Conservation (phyloP, 2,797 vertebrate species). For the Morus bassanus region DNA sequence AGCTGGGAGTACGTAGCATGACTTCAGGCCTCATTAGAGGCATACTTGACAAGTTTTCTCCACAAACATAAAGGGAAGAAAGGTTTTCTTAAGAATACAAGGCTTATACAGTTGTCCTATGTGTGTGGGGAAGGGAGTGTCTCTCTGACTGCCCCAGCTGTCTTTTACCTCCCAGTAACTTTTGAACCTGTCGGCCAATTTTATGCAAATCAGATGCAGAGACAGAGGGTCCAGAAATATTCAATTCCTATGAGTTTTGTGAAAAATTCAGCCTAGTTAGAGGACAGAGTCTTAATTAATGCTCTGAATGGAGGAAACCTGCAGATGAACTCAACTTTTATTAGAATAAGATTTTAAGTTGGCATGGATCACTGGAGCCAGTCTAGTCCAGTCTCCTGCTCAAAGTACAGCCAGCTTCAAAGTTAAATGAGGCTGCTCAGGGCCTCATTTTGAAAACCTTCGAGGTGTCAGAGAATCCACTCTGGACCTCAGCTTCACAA, state of each 20-base stretch:
- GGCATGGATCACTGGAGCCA: background rate
- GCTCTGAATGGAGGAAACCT: background rate
- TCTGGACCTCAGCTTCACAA: background rate
- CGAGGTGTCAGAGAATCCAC: background rate
- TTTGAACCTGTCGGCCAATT: background rate
- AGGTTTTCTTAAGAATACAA: constrained; percentile 24
- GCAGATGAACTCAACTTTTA: background rate
- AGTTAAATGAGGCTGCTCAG: background rate
- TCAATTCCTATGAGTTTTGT: background rate
- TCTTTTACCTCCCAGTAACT: background rate
- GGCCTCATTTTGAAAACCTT: background rate
- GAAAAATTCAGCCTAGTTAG: background rate
- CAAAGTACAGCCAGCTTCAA: background rate
- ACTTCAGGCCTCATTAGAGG: constrained; percentile 40
- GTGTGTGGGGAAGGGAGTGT: background rate
- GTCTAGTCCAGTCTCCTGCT: background rate
- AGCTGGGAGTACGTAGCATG: constrained; percentile 1
- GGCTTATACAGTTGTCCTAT: background rate
- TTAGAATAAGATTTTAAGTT: background rate
- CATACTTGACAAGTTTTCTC: constrained; percentile 43
- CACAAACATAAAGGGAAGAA: background rate
- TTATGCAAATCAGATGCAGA: background rate
- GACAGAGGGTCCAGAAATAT: background rate
- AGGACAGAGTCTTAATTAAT: background rate
- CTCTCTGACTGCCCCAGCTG: background rate